Evolutionary conservation across 2,797 vertebrate species (phyloP).

Genomic region (Mormyrops attenuatus): DNA sequence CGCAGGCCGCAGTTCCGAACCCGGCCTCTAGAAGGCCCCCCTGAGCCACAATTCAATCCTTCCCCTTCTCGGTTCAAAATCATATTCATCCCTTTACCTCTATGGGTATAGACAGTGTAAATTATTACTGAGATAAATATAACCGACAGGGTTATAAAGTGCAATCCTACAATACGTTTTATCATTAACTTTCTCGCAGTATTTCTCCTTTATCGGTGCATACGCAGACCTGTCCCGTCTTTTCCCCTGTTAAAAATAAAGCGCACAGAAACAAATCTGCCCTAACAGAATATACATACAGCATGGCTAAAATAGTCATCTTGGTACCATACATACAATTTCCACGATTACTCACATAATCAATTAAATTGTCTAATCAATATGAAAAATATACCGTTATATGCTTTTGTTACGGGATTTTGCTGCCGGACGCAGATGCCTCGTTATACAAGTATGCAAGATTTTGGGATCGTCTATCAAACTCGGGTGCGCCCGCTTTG

Average conservation of each 20-base stretch:
- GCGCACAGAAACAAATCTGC: background rate
- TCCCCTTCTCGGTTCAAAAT: background rate
- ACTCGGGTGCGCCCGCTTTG: background rate
- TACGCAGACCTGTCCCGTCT: background rate
- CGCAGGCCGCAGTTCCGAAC: slow-evolving; percentile 16
- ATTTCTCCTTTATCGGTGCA: background rate
- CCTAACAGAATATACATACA: slow-evolving; percentile 12
- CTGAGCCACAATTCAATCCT: slow-evolving; percentile 27
- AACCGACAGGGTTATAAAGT: slow-evolving; percentile 18
- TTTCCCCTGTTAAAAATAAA: slow-evolving; percentile 1
- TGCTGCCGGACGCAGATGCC: background rate
- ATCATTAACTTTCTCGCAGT: slow-evolving; percentile 4
- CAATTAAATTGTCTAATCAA: slow-evolving; percentile 11
- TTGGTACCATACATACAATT: slow-evolving; percentile 24
- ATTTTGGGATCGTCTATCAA: background rate
- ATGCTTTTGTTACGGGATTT: slow-evolving; percentile 19
- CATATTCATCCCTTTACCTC: background rate
- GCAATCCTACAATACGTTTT: background rate
- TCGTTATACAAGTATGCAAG: background rate
- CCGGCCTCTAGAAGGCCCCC: slow-evolving; percentile 35
- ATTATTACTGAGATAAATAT: slow-evolving; percentile 2
- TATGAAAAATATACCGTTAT: slow-evolving; percentile 24
- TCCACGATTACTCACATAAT: slow-evolving; percentile 31
- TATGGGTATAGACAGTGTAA: background rate
- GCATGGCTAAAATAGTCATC: slow-evolving; percentile 34